phyloP scores from a whole-genome alignment of 2,888 invertebrate genomes.

The Eupithecia exiguata region DNA sequence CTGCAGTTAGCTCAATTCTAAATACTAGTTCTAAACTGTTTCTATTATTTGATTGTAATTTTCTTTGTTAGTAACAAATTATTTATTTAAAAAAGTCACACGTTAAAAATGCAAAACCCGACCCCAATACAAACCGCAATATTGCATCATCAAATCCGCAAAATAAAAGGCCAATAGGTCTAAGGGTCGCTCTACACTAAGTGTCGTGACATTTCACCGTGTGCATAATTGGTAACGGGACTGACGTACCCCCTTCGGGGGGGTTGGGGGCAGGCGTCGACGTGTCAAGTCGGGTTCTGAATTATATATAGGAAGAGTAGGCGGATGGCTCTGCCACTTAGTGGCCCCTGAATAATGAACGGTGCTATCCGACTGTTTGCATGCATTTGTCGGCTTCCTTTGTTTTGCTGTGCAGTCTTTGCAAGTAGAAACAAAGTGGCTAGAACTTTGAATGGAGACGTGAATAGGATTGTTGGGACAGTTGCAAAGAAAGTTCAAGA shows the following conservation, averaged over 20 bases:
- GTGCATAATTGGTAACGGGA: constrained; percentile 80
- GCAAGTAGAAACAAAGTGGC: constrained; percentile 5
- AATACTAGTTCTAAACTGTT: too few relatives aligned
- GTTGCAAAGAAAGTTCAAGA: neutral
- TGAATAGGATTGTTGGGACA: neutral
- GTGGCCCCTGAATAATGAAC: constrained; percentile 76
- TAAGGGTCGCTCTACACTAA: constrained; percentile 78
- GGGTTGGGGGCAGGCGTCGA: constrained; percentile 68
- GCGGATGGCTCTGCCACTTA: constrained; percentile 81
- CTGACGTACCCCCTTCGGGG: constrained; percentile 66
- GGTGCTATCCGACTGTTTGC: constrained; percentile 60
- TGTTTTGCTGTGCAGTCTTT: constrained; percentile 30
- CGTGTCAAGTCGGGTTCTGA: constrained; percentile 79
- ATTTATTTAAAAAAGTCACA: constrained; percentile 20
- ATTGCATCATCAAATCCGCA: constrained; percentile 53
- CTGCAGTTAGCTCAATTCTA: too few relatives aligned
- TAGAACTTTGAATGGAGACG: neutral
- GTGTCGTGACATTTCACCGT: constrained; percentile 75
- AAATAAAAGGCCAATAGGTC: constrained; percentile 81
- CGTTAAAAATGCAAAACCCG: constrained; percentile 42
- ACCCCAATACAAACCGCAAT: constrained; percentile 41
- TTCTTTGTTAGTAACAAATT: too few relatives aligned
- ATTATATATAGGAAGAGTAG: constrained; percentile 77
- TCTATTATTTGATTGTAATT: too few relatives aligned
- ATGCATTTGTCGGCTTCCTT: constrained; percentile 49